Evolutionary conservation across 2,888 invertebrate genomes (phyloP).

Genomic region (Polymixis flavicincta): DNA sequence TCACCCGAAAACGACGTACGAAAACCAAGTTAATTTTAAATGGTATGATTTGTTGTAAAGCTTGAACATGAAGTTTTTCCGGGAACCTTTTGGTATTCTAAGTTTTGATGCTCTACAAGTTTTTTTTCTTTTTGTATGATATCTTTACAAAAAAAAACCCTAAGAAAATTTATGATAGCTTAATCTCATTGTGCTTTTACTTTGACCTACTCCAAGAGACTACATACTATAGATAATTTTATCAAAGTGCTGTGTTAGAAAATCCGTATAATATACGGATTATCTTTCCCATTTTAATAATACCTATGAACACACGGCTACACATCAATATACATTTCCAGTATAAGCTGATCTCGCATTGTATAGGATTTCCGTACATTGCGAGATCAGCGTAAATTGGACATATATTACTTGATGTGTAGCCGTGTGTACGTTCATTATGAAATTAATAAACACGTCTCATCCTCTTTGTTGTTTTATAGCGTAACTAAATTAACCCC

Average conservation of each 20-base stretch:
- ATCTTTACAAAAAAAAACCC: not conserved
- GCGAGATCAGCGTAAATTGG: no score
- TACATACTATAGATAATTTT: not conserved
- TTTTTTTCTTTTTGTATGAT: not conserved
- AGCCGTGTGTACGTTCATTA: not conserved
- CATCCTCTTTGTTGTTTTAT: conserved; percentile 15
- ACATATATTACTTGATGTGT: no score
- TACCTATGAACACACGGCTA: no score
- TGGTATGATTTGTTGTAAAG: not conserved
- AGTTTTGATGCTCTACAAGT: not conserved
- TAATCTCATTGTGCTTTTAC: not conserved
- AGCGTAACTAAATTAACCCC: conserved; percentile 17
- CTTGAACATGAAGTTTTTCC: not conserved
- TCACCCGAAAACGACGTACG: not conserved
- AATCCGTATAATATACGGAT: not conserved
- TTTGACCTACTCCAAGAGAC: no score
- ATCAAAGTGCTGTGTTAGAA: not conserved
- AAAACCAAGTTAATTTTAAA: not conserved
- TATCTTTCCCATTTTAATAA: not conserved
- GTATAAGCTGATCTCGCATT: no score
- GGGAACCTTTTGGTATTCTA: not conserved
- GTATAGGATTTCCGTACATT: no score
- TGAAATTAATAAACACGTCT: conserved; percentile 27
- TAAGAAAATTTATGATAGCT: not conserved
- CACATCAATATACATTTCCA: no score